Percentiles rank a stretch among this genome's conserved stretches.
These are phyloP conservation scores for Trissonchulus latispiculum DNA, from an alignment of 2,888 invertebrate species.

Conservation along the genomic window DNA sequence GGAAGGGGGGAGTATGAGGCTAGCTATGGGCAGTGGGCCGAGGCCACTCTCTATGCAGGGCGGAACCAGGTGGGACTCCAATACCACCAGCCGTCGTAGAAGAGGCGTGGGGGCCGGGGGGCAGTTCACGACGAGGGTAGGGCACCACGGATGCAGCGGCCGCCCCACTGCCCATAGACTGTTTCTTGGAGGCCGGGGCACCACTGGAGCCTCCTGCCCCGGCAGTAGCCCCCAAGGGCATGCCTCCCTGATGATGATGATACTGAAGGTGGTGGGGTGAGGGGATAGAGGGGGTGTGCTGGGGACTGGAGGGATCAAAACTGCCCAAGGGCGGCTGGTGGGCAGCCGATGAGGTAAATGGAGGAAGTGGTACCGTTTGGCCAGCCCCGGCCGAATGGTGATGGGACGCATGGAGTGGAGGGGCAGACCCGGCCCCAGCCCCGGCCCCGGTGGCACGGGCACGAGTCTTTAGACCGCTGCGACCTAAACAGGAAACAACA, in stretches of 20 bases:
- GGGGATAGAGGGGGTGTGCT: too few relatives aligned
- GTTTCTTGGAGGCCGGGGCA: background rate
- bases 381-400: too few relatives aligned
- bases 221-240: background rate
- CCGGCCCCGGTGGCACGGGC: background rate
- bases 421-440: background rate
- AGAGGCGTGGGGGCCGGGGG: background rate
- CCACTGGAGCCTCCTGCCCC: background rate
- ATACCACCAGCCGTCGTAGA: too few relatives aligned
- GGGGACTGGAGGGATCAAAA: too few relatives aligned
- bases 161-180: background rate
- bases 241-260: background rate
- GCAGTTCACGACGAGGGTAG: background rate
- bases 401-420: too few relatives aligned
- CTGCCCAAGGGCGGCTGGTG: too few relatives aligned
- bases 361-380: too few relatives aligned
- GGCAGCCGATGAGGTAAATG: too few relatives aligned
- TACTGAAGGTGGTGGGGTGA: too few relatives aligned
- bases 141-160: background rate
- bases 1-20: too few relatives aligned
- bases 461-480: background rate
- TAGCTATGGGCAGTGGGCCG: background rate
- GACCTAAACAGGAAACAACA: too few relatives aligned
- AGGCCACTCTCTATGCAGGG: conserved; percentile 6
- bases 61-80: background rate